A percentile compares a stretch with the other conserved stretches of the same genome.
Evolutionary conservation across 2,797 vertebrate species (phyloP).

Genomic region (Sebastes baramenuke): DNA sequence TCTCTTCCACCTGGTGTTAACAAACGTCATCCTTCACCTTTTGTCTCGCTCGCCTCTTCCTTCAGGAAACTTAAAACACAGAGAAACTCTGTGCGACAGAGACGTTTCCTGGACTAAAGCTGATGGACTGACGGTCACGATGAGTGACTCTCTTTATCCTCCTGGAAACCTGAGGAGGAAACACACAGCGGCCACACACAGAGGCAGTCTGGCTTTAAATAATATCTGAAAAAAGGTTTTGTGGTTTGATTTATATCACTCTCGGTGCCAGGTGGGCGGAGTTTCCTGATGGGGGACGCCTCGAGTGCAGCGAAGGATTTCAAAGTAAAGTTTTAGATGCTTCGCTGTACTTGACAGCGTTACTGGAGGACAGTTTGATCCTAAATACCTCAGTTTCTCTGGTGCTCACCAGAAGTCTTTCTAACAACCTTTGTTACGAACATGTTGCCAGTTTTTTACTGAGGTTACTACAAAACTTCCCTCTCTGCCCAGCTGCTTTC

Average conservation of each 20-base stretch:
- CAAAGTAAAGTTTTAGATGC: background rate
- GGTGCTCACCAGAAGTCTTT: background rate
- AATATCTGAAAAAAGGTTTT: background rate
- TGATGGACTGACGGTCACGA: conserved; percentile 26
- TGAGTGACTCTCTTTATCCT: conserved; percentile 50
- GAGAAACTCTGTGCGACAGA: background rate
- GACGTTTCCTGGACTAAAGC: conserved; percentile 16
- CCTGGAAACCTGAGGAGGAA: conserved; percentile 41
- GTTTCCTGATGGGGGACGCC: background rate
- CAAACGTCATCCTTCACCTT: background rate
- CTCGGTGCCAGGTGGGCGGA: conserved; percentile 2
- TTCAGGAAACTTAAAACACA: background rate
- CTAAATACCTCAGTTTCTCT: conserved; percentile 34
- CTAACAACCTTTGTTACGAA: background rate
- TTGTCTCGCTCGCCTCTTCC: background rate
- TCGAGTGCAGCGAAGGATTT: conserved; percentile 4
- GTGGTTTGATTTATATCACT: conserved; percentile 24
- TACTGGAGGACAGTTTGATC: background rate
- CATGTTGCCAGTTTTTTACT: background rate
- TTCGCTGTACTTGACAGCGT: background rate
- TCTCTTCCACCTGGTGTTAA: background rate
- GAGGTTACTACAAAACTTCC: background rate
- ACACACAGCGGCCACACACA: conserved; percentile 23
- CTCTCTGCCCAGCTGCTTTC: background rate
- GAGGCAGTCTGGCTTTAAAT: background rate